Percentiles rank a stretch among this genome's conserved stretches.
These are phyloP conservation scores for Coilia nasus DNA, from an alignment of 2,797 vertebrate genomes.

Conservation along the genomic window DNA sequence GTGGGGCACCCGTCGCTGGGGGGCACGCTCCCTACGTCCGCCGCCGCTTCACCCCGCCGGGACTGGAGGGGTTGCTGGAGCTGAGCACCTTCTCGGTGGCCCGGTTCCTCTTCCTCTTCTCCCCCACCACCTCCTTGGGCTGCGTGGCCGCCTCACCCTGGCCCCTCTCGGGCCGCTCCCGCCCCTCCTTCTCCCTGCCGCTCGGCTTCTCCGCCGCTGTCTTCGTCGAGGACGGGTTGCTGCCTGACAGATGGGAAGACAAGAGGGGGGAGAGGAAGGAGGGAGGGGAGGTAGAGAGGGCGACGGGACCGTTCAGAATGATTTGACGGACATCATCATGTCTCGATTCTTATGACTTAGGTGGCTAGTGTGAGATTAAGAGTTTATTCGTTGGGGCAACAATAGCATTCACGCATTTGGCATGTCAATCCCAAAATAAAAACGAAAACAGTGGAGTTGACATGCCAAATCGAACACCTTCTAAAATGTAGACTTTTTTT, in stretches of 20 bases:
- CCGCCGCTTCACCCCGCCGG: constrained; percentile 82
- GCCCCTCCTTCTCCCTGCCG: constrained; percentile 76
- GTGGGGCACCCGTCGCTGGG: neutral
- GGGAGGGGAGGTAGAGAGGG: neutral
- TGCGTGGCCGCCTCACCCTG: constrained; percentile 75
- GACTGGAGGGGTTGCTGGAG: constrained; percentile 85
- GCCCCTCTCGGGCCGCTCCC: constrained; percentile 78
- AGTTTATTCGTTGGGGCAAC: neutral
- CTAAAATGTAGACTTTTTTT: neutral
- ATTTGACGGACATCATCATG: neutral
- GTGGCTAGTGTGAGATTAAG: constrained; percentile 24
- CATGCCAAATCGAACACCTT: neutral
- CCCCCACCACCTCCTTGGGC: constrained; percentile 78
- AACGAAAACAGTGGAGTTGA: neutral
- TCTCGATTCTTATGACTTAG: neutral
- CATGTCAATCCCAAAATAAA: constrained; percentile 21
- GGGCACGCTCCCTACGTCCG: constrained; percentile 67
- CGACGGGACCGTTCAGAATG: neutral
- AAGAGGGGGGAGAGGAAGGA: neutral
- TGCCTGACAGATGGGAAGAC: constrained; percentile 53
- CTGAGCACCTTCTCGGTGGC: constrained; percentile 83
- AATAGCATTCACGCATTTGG: neutral
- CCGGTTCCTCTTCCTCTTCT: constrained; percentile 86
- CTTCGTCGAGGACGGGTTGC: constrained; percentile 74
- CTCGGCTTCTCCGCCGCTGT: constrained; percentile 72